phyloP scores from a whole-genome alignment of 1,140 invertebrate species.

The Drosophila aff. region DNA sequence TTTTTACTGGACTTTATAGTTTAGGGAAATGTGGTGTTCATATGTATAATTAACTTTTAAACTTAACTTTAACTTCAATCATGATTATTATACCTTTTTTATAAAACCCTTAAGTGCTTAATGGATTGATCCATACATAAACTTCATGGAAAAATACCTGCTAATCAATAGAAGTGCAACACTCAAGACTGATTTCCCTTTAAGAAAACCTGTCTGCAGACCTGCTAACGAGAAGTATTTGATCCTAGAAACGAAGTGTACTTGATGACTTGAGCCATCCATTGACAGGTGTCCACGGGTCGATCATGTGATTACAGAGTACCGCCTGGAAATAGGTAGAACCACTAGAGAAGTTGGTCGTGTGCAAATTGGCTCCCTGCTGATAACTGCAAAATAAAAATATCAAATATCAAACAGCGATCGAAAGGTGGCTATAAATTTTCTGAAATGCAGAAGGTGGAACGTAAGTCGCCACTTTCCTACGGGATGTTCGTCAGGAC shows the following conservation, averaged over 20 bases:
- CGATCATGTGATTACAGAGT: conserved; percentile 26
- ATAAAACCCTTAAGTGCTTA: background rate
- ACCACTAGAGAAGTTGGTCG: conserved; percentile 9
- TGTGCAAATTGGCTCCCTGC: conserved; percentile 40
- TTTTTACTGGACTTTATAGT: background rate
- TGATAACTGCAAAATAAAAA: conserved; percentile 37
- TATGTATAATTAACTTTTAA: background rate
- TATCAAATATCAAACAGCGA: conserved; percentile 22
- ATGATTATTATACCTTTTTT: background rate
- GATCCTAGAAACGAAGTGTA: background rate
- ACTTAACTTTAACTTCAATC: background rate
- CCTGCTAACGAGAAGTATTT: background rate
- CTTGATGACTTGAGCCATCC: conserved; percentile 32
- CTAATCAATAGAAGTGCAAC: background rate
- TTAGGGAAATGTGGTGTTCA: background rate
- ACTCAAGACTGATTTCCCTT: background rate
- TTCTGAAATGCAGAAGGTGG: conserved; percentile 23
- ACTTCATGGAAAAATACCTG: background rate
- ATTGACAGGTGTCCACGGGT: conserved; percentile 1
- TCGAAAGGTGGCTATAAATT: conserved; percentile 40
- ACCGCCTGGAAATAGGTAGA: background rate
- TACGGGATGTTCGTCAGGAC: conserved; percentile 12
- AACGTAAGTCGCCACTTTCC: background rate
- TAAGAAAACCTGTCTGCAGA: background rate
- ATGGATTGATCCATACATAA: background rate